Base-by-base conservation (phyloP, 2,888 invertebrate genomes). In the Leucoma salicis region DNA sequence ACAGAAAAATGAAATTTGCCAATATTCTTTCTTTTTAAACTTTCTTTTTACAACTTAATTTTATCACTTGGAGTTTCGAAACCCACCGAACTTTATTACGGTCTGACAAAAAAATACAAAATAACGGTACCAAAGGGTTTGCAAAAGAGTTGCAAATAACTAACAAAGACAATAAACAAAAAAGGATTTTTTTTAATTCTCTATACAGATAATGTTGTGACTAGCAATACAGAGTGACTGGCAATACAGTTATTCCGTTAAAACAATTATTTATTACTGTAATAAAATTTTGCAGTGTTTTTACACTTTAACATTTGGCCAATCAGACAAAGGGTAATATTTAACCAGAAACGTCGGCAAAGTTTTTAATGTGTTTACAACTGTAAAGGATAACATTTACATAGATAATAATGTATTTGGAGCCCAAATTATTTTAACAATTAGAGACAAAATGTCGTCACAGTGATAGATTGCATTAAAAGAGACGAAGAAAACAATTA, bases 131-230 rank as follows among this genome's bases (percentile, higher is more conserved):
- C 63, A 63, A 70, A 75, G 66, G 73, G 70, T 75, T 79, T 49
- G 66, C 70, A 74, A 78, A 78, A 75, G 77, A 78, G 78, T 77
- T 79, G 76, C 76, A 67, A 78, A 74, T 66, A 70, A 39, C 21
- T 32, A 33, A 58, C 21, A 50, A 69, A 71, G 75, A 78, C 72
- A 79, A 78, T 62, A 53, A 70, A 76, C 29, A 12, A 11, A 62
- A 58, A 57, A 54, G 43, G 46, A 37, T 57, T 58, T 62, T 64
- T 68, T 51, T 37, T 50, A 50, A 65, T 61, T 50, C 60, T 65
- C 67, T 63, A 67, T 61, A 52, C 52, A 50, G 38, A 65, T 64
- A 62, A 62, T 64, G 60, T 64, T 58, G 39, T 53, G 46, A 60
- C 57, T 55, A 27, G 33, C 62, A 62, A 62, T 34, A 69, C 76